phyloP scores from a whole-genome alignment of 2,797 vertebrate genomes.

The Furcifer pardalis region DNA sequence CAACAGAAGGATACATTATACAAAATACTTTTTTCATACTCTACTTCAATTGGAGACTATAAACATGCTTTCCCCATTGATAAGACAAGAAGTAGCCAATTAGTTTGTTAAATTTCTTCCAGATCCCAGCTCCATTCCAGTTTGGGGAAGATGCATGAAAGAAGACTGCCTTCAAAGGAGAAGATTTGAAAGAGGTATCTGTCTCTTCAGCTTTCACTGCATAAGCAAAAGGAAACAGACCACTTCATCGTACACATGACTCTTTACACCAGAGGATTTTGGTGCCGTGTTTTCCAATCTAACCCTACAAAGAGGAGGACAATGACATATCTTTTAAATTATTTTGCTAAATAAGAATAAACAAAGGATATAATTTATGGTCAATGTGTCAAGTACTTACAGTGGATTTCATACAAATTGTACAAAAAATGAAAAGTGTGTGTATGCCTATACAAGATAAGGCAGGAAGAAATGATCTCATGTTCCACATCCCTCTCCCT shows the following conservation, averaged over 20 bases:
- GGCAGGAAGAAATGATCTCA: slow-evolving; percentile 63
- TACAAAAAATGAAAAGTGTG: slow-evolving; percentile 57
- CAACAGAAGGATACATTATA: not conserved
- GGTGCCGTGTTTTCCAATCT: not conserved
- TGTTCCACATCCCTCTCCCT: slow-evolving; percentile 70
- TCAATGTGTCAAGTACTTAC: slow-evolving; percentile 60
- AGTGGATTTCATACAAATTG: slow-evolving; percentile 62
- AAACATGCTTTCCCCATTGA: not conserved
- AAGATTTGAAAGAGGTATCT: not conserved
- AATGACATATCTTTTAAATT: slow-evolving; percentile 57
- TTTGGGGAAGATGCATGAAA: slow-evolving; percentile 17
- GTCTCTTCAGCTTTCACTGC: slow-evolving; percentile 36
- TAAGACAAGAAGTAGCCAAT: not conserved
- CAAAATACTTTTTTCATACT: not conserved
- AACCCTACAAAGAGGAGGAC: slow-evolving; percentile 54
- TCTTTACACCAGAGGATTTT: slow-evolving; percentile 19
- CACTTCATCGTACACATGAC: slow-evolving; percentile 29
- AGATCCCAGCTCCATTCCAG: slow-evolving; percentile 45
- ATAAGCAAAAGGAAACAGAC: slow-evolving; percentile 25
- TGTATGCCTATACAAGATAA: slow-evolving; percentile 43
- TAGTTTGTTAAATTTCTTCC: slow-evolving; percentile 40
- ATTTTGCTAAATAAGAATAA: slow-evolving; percentile 67
- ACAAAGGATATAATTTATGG: slow-evolving; percentile 58
- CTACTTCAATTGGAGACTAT: not conserved
- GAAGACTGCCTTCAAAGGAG: not conserved